Evolutionary conservation across 2,888 invertebrate species (phyloP), one percentile per base, ranked within the genome.

Genomic region (Ophraella communa): DNA sequence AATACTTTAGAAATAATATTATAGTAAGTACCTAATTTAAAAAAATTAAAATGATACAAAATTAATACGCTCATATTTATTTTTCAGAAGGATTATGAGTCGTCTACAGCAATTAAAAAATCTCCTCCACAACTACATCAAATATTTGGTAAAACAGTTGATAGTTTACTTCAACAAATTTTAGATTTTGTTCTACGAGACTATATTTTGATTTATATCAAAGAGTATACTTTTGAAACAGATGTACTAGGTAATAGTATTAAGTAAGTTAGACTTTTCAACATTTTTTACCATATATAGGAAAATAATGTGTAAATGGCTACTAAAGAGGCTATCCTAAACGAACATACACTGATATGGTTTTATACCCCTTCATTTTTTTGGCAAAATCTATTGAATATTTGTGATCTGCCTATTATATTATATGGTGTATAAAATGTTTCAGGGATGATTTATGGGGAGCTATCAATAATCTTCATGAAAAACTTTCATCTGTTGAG

Each of bases 101-200:
- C 68, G 20, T 62, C 67, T 10, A 61, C 62, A 44, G 42, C 65
- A 21, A 24, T 57, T 33, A 77, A 74, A 64, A 74, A 70, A 17
- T 70, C 71, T 21, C 76, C 77, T 63, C 73, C 73, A 45, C 89
- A 90, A 80, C 85, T 92, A 72, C 90, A 91, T n/a, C 84, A 91
- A n/a, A 87, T 93, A 76, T 91, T 93, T 82, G 92, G 93, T 44
- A 87, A 92, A 68, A 91, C 92, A 64, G 91, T 95, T 35, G 95
- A 95, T 77, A 88, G 91, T 74, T 89, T 93, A 70, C 81, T 95
- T 23, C 93, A 94, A 76, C 91, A 94, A 79, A 84, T 95, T 42
- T 85, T 95, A 71, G 94, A 95, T 79, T 88, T 92, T 79, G 84
- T 91, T 35, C 84, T 93, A 44, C 84, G 92, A 74, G 95, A 95